Base-by-base conservation (phyloP, 1,140 invertebrate species). In the Anadara kagoshimensis region DNA sequence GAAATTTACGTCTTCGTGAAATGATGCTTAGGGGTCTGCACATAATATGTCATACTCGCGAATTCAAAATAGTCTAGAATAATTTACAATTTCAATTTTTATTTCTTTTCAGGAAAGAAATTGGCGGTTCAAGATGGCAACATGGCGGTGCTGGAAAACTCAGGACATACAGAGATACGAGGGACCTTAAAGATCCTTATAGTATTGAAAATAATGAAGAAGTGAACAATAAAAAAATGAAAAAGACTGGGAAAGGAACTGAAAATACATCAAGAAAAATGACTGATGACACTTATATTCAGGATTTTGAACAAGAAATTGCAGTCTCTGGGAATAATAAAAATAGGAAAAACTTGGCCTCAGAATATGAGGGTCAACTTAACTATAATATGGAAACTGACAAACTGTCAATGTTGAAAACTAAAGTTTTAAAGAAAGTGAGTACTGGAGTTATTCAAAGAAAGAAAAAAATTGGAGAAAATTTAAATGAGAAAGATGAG, bases 111-210 rank as follows among this genome's bases (percentile, higher is more conserved):
- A 85, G 84, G 53, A 82, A 85, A 45, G 84, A 84, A 72, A 70
- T 83, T 22, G 84, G 82, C 24, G 82, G 84, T 10, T 73, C 84
- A 41, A 81, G 76, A 41, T 85, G 84, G 84, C 70, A 81, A 47
- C 79, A 83, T 79, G 84, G 84, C 41, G 84, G 80, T 44, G 70
- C 64, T 20, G 84, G 84, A 20, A 83, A 81, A 66, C 49, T 85
- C 20, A 67, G 59, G 36, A 79, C 75, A 12, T 85, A 84, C 73
- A 78, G 76, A 54, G 76, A 76, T 14, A 69, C 66, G 41, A 70
- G 68, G 41, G 82, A 98, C 79, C 93, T 85, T 36, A 59, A 63
- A 91, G 71, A 93, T 91, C n/a, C 36, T 1, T 29, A 47, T 54
- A 26, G 63, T 4, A 41, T 54, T 29, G 69, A 64, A 0, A 72